A percentile compares a stretch with the other conserved stretches of the same genome.
These are phyloP conservation scores for Pleuronectes platessa DNA, from an alignment of 2,113 vertebrate genomes.

Conservation along the genomic window DNA sequence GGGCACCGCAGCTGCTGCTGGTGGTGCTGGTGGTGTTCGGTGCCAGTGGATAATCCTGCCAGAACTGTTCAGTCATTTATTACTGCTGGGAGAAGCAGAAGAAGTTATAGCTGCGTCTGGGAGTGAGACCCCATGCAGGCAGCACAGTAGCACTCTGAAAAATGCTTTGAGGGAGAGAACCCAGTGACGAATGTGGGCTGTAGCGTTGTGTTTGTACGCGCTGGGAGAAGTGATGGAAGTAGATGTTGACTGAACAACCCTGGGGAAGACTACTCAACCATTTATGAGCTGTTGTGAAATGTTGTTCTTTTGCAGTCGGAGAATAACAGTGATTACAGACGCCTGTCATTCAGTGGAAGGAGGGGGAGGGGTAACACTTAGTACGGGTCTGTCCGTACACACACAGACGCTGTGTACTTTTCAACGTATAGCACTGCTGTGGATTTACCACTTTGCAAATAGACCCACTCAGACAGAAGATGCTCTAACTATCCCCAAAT, in stretches of 20 bases:
- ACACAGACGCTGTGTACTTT: not conserved
- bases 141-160: constrained; percentile 2
- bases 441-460: constrained; percentile 40
- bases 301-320: constrained; percentile 37
- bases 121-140: constrained; percentile 22
- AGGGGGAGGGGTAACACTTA: constrained; percentile 9
- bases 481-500: constrained; percentile 16
- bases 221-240: constrained; percentile 47
- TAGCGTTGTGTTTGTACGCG: constrained; percentile 40
- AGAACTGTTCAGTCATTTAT: constrained; percentile 16
- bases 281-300: constrained; percentile 64
- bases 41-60: constrained; percentile 23
- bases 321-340: constrained; percentile 55
- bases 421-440: not conserved
- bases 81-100: constrained; percentile 5
- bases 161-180: constrained; percentile 20
- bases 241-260: constrained; percentile 61
- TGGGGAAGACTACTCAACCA: constrained; percentile 55
- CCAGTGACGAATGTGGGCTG: constrained; percentile 46
- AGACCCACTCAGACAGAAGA: constrained; percentile 19
- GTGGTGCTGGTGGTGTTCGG: constrained; percentile 3
- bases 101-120: constrained; percentile 7
- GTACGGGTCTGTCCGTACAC: not conserved
- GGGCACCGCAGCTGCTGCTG: constrained; percentile 1
- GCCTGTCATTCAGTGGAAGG: constrained; percentile 39